These are phyloP conservation scores for Larimichthys polyactis DNA, from an alignment of 2,113 vertebrate species.

Conservation along the genomic window DNA sequence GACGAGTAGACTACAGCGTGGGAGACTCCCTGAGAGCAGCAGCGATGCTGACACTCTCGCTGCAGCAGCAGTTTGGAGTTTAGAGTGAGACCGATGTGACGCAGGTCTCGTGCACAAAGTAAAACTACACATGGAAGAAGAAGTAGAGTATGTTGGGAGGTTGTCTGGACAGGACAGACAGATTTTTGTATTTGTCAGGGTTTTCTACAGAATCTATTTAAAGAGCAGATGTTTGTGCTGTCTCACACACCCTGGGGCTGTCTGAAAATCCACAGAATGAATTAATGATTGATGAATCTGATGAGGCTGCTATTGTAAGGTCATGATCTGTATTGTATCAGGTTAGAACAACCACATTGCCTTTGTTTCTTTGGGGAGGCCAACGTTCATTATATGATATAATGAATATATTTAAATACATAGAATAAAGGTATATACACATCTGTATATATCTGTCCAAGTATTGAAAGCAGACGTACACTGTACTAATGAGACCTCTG, in stretches of 20 bases:
- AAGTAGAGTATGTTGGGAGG: neutral
- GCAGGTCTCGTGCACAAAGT: constrained; percentile 47
- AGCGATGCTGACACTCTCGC: neutral
- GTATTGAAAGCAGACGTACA: constrained; percentile 21
- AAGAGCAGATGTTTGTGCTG: constrained; percentile 29
- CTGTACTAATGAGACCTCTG: neutral
- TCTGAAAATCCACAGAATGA: constrained; percentile 29
- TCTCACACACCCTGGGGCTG: constrained; percentile 17
- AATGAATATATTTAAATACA: constrained; percentile 27
- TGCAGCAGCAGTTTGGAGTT: constrained; percentile 20
- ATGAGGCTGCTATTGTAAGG: constrained; percentile 47
- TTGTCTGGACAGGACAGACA: constrained; percentile 16
- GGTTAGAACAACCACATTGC: constrained; percentile 62
- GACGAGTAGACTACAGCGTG: neutral
- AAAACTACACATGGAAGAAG: neutral
- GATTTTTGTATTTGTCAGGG: constrained; percentile 58
- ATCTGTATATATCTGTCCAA: constrained; percentile 19
- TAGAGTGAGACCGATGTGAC: constrained; percentile 14
- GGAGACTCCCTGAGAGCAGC: constrained; percentile 14
- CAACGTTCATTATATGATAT: constrained; percentile 23
- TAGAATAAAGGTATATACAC: constrained; percentile 16
- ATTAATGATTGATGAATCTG: neutral
- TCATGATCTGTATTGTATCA: constrained; percentile 45
- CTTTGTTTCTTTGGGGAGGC: constrained; percentile 54
- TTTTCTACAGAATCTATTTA: constrained; percentile 59